A percentile compares a stretch with the other conserved stretches of the same genome.
These are phyloP conservation scores for Agonopterix alstromeriana DNA, from an alignment of 2,888 invertebrate species.

Conservation along the genomic window DNA sequence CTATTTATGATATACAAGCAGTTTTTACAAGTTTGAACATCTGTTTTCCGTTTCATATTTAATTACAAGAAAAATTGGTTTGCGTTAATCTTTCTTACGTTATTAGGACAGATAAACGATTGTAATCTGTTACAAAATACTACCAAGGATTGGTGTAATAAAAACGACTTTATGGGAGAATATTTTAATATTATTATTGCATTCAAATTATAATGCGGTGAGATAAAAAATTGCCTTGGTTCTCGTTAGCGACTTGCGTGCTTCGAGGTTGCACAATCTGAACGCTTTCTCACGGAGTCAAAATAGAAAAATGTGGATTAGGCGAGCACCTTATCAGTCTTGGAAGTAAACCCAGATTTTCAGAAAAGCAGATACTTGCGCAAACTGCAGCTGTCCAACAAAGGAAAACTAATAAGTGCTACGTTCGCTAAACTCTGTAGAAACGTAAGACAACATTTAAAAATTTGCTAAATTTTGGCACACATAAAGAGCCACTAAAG, in stretches of 20 bases:
- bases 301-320: slow-evolving; percentile 14
- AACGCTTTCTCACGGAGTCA: slow-evolving; percentile 20
- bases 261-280: slow-evolving; percentile 18
- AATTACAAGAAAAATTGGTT: too few relatives aligned
- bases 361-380: too few relatives aligned
- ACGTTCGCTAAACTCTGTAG: too few relatives aligned
- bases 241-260: slow-evolving; percentile 16
- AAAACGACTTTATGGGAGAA: slow-evolving; percentile 8
- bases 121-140: background rate
- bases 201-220: slow-evolving; percentile 6
- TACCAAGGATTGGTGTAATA: slow-evolving; percentile 2
- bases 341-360: too few relatives aligned
- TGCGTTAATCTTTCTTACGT: too few relatives aligned
- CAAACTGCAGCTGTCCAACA: too few relatives aligned
- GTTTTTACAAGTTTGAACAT: slow-evolving; percentile 3
- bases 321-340: background rate
- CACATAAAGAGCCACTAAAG: too few relatives aligned
- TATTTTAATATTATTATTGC: slow-evolving; percentile 10
- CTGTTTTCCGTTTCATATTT: slow-evolving; percentile 1
- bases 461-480: too few relatives aligned
- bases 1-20: too few relatives aligned
- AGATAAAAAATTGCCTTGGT: slow-evolving; percentile 14
- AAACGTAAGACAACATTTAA: too few relatives aligned
- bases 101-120: background rate
- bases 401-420: too few relatives aligned